Base-by-base conservation (phyloP, 1,140 invertebrate species). In the Drosophila albomicans region DNA sequence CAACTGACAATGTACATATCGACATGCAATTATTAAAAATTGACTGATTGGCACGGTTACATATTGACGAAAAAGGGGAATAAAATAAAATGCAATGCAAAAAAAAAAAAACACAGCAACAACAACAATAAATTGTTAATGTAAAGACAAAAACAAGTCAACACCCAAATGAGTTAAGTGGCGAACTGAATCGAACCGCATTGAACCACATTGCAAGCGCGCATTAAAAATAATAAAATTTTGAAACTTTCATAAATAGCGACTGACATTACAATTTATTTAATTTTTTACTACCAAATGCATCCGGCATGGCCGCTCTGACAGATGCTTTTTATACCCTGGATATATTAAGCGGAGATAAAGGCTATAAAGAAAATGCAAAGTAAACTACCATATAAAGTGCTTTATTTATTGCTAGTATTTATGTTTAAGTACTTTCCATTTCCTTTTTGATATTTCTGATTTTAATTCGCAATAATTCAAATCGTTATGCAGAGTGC, bases 221-320 rank as follows among this genome's bases (percentile, higher is more conserved):
- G 82, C 75, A 87, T 88, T 87, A 79, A 85, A 85, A 74, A 74
- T 80, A 65, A 82, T 84, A 84, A 35, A 87, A 87, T 78, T 80
- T 87, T 66, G 82, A 70, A 65, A 80, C 68, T 76, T 76, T 76
- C 61, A 76, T 75, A 75, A 75, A 75, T 71, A 75, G 59, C 59
- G 45, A 64, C 67, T 75, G 73, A 71, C 68, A 71, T 72, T 76
- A 54, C 54, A 72, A 66, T 76, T 76, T 72, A 76, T 76, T 64
- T 64, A 77, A 78, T 79, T 70, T 65, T 66, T 62, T 38, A 38
- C 20, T 57, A 30, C 13, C 20, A 11, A n/a, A 2, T 43, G 16
- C 20, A 43, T 43, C 5, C 16, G 7, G 38, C 38, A 16, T 46
- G 10, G 35, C 11, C 1, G 2, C 7, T 3, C 3, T n/a, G 51